Evolutionary conservation across 2,888 invertebrate species (phyloP), one percentile per base, ranked within the genome.

Genomic region (Cataglyphis altisquamis): DNA sequence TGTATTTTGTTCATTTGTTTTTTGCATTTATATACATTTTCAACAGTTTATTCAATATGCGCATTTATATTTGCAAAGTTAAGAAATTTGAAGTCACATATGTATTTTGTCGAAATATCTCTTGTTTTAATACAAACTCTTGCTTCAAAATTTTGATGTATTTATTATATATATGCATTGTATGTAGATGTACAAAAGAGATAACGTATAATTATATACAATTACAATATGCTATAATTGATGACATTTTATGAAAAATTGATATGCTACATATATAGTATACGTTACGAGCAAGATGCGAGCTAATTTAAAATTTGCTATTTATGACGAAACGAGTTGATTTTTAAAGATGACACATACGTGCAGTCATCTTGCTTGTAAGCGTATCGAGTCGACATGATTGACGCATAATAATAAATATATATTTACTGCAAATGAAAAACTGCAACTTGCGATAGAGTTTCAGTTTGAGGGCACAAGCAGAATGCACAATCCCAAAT

Each of bases 401-500:
- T 60, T 85, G 68, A 36, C 18, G 55, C 84, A 64, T 63, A 74
- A 74, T 83, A 45, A 84, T 63, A 63, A 77, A 83, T 86, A 86
- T 90, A 60, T 78, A 78, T 78, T 45, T 60, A 88, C 39, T 82
- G 84, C 89, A 75, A 84, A 85, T 75, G 78, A 84, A 45, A 83
- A 90, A 87, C 84, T 90, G 90, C 85, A 57, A 90, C 82, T 86
- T 90, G 75, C 84, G 60, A 84, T 39, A 73, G 55, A 90, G 89
- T 90, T 89, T 88, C 87, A 87, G 87, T 91, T 92, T 88, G 80
- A 87, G 90, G 88, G 91, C 91, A 92, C 91, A 93, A 92, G 93
- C 91, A 90, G 90, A 90, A 90, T 92, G 93, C 93, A 93, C 93
- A 93, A 93, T 91, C 87, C 85, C 86, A 89, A 89, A 91, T 88